These are phyloP conservation scores for Lepetodrilus schrolli DNA, from an alignment of 2,888 invertebrate genomes.

Conservation along the genomic window DNA sequence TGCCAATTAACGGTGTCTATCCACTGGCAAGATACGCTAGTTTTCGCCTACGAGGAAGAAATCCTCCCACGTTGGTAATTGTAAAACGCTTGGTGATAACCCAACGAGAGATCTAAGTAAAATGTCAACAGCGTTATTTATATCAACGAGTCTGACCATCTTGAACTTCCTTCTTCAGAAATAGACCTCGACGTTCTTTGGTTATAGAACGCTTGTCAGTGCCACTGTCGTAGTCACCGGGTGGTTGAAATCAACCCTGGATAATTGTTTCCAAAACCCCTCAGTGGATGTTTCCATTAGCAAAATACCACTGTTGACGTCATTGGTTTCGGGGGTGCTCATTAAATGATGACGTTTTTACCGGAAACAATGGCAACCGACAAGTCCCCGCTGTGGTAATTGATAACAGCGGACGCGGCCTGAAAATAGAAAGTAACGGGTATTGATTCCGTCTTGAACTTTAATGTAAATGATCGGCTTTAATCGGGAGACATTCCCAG, in stretches of 20 bases:
- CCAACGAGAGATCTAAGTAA: background rate
- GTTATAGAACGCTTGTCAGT: too few species aligned
- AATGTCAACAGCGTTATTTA: background rate
- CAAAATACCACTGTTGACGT: background rate
- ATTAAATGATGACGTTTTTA: background rate
- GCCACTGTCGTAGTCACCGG: background rate
- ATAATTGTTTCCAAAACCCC: background rate
- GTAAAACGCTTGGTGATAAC: too few species aligned
- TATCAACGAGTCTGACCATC: background rate
- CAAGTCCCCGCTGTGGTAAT: background rate
- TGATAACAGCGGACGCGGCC: background rate
- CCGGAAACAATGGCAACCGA: background rate
- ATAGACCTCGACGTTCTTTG: background rate
- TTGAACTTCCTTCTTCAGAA: background rate
- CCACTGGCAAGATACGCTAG: background rate
- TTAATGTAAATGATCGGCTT: too few species aligned
- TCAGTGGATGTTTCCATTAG: background rate
- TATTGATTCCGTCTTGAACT: background rate
- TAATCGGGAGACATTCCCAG: too few species aligned
- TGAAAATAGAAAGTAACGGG: background rate
- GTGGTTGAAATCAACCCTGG: background rate
- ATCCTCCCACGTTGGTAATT: too few species aligned
- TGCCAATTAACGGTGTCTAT: background rate
- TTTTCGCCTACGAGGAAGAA: too few species aligned
- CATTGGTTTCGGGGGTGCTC: background rate